Conservation (phyloP, 2,888 invertebrate species). For the Papilio gigon region DNA sequence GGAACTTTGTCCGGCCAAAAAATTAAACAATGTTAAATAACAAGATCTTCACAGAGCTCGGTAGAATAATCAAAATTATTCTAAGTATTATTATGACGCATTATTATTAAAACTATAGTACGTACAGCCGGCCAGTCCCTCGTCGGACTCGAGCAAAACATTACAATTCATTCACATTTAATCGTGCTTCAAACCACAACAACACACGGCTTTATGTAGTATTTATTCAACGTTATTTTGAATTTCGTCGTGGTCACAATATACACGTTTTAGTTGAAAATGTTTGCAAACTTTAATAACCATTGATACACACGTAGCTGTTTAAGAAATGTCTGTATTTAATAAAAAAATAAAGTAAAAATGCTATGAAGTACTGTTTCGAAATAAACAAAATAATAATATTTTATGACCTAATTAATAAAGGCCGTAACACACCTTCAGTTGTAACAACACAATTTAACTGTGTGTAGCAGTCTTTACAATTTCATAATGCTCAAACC, state of each 20-base stretch:
- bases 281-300: too few relatives aligned
- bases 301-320: too few relatives aligned
- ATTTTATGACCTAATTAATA: too few relatives aligned
- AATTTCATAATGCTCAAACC: too few relatives aligned
- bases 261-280: neutral
- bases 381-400: too few relatives aligned
- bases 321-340: too few relatives aligned
- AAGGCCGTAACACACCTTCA: too few relatives aligned
- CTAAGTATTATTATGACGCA: constrained; percentile 20
- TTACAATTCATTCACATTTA: constrained; percentile 60
- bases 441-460: too few relatives aligned
- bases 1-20: constrained; percentile 57
- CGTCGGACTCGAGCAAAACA: constrained; percentile 59
- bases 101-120: constrained; percentile 8
- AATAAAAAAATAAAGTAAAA: too few relatives aligned
- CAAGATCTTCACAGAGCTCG: constrained; percentile 32
- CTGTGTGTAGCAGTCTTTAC: too few relatives aligned
- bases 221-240: constrained; percentile 22
- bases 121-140: neutral
- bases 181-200: constrained; percentile 62
- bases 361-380: too few relatives aligned
- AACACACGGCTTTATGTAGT: constrained; percentile 51
- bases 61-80: constrained; percentile 23
- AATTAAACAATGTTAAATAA: constrained; percentile 24
- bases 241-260: neutral